A percentile compares a stretch with the other conserved stretches of the same genome.
These are phyloP conservation scores for Heteronetta atricapilla DNA, from an alignment of 2,113 vertebrate genomes.

Conservation along the genomic window DNA sequence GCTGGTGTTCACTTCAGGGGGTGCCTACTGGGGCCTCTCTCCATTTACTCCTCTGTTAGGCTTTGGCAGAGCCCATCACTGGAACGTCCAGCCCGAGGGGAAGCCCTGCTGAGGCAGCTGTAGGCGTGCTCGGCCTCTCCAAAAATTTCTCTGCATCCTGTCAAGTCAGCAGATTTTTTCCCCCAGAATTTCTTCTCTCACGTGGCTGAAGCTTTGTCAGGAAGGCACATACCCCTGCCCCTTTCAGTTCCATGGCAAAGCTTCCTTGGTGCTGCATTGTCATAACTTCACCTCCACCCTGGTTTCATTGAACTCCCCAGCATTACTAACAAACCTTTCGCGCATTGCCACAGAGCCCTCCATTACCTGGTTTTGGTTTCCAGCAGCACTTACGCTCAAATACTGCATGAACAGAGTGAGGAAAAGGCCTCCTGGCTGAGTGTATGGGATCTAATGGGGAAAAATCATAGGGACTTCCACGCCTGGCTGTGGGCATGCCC, in stretches of 20 bases:
- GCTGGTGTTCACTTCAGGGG: not conserved
- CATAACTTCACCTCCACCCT: not conserved
- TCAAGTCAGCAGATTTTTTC: not conserved
- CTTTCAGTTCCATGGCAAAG: not conserved
- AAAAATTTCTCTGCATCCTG: not conserved
- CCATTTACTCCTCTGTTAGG: not conserved
- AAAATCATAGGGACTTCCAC: accelerated
- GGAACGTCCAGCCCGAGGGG: not conserved
- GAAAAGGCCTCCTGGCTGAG: not conserved
- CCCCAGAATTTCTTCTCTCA: not conserved
- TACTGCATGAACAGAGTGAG: not conserved
- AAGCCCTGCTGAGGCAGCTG: not conserved
- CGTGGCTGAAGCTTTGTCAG: not conserved
- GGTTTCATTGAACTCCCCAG: not conserved
- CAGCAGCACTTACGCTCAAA: not conserved
- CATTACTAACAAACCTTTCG: not conserved
- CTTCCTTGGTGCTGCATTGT: not conserved
- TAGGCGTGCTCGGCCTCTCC: not conserved
- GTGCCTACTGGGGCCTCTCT: not conserved
- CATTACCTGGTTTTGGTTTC: not conserved
- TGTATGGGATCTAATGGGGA: not conserved
- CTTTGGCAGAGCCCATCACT: not conserved
- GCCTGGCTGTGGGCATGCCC: not conserved
- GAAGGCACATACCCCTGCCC: not conserved
- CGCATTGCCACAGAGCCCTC: not conserved